Conservation (phyloP, 2,113 vertebrate species). For the human (Homo sapiens) region GRCh38 chr5:54218001-54218500, state of each 20-base stretch:
- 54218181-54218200: neutral
- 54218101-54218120: neutral
- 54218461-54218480: neutral
- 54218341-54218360: neutral
- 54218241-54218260: neutral
- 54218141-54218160: neutral
- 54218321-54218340: neutral
- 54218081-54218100: neutral
- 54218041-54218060: conserved; percentile 82
- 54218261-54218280: neutral
- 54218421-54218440: neutral
- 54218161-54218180: neutral
- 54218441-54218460: neutral
- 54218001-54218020: neutral
- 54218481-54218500: neutral
- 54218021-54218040: neutral
- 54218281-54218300: neutral
- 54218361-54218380: neutral
- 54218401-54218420: neutral
- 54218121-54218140: neutral
- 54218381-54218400: neutral
- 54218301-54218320: neutral
- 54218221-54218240: neutral
- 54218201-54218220: neutral
- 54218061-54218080: conserved; percentile 76